Base-by-base conservation (phyloP, 2,113 vertebrate species). In the Pipra filicauda region DNA sequence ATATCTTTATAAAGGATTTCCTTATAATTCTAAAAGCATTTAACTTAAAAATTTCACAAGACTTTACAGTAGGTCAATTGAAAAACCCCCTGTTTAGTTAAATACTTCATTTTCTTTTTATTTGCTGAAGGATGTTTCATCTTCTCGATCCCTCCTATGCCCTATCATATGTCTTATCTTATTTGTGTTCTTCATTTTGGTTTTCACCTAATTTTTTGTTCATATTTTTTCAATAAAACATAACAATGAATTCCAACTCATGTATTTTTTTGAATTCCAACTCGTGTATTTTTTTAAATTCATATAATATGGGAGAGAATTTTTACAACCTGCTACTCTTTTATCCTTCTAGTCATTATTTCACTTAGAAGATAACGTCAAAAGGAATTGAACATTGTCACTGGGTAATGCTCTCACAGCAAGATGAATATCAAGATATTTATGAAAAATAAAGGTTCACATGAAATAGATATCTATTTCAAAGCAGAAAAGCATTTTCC, bases 401-500 rank as follows among this genome's bases (percentile, higher is more conserved):
- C 67, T 89, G 81, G 76, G 84, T 97, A 97, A 97, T 90, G 58
- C 77, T 97, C 73, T 52, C 44, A 87, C 88, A 86, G 78, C 54
- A 97, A 97, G 86, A 97, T 92, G 94, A 97, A 97, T 96, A 92
- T 87, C 67, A 82, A 96, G 89, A 88, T 78, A 95, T 97, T 97
- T 96, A 92, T 94, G 89, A 96, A 96, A 97, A 98, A 96, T 92
- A 97, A 95, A 94, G 48, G 48, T 86, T 97, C 89, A 90, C n/a
- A 15, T 80, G 66, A 95, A 97, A 93, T 57, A 89, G 41, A 79
- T 65, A 82, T 88, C 59, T 96, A 54, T 96, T 96, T 94, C 91
- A 91, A 97, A 97, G 54, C 70, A 92, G 41, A 37, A 97, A 97
- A 95, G 49, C 58, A 85, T 96, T 96, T 97, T 95, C 73, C 39